Conservation (phyloP, 64 coral and sea anemone species). For the Platygyra sinensis region DNA sequence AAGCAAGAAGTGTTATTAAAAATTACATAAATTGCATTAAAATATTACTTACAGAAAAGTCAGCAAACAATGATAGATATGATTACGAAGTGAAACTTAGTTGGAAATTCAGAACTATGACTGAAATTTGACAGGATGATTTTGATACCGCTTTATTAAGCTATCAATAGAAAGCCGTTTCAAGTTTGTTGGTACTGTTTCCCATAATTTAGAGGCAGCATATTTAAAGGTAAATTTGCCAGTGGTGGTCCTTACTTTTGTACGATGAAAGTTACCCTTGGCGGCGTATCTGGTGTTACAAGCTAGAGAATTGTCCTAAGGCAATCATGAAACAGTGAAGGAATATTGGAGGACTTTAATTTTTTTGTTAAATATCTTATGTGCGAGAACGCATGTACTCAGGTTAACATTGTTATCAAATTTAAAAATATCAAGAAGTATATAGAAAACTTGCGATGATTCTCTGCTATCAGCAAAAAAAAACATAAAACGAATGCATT, state of each 20-base stretch:
- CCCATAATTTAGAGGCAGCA: slow-evolving; percentile 41
- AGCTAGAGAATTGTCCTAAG: slow-evolving; percentile 1
- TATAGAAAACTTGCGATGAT: slow-evolving; percentile 16
- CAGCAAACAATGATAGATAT: slow-evolving; percentile 8
- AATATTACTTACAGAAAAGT: background rate
- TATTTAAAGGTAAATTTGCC: slow-evolving; percentile 57
- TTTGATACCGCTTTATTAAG: slow-evolving; percentile 32
- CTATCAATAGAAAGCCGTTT: too few species aligned
- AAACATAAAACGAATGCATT: slow-evolving; percentile 20
- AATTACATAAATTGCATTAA: too few species aligned
- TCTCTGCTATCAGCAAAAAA: too few species aligned
- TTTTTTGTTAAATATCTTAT: background rate
- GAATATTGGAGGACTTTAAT: slow-evolving; percentile 36
- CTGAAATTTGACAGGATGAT: background rate
- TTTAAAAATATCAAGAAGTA: slow-evolving; percentile 32
- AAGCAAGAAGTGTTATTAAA: too few species aligned
- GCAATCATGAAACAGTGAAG: slow-evolving; percentile 19
- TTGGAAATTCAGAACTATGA: slow-evolving; percentile 24
- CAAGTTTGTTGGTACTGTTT: too few species aligned
- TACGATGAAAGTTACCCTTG: slow-evolving; percentile 38
- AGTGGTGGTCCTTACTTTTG: slow-evolving; percentile 51
- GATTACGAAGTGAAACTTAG: too few species aligned
- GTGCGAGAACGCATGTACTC: too few species aligned
- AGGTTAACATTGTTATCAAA: too few species aligned
- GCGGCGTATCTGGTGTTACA: slow-evolving; percentile 45